Evolutionary conservation across 2,113 vertebrate species (phyloP).

Genomic region (Herpailurus yagouaroundi): DNA sequence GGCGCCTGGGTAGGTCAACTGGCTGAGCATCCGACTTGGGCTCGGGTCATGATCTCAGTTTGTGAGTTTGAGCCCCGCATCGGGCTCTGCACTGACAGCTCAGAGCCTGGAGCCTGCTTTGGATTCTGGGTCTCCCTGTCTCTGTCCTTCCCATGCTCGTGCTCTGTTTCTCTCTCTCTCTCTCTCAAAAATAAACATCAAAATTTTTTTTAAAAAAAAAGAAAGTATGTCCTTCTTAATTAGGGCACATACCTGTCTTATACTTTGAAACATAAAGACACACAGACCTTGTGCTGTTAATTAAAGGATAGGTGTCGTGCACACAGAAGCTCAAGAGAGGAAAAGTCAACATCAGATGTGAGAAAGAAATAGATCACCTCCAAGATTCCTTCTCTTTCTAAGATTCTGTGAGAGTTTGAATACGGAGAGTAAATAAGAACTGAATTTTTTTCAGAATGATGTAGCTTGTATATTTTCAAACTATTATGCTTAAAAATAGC

Average conservation of each 20-base stretch:
- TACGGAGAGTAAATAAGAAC: not conserved
- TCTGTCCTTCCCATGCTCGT: too few relatives aligned
- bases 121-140: too few relatives aligned
- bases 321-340: not conserved
- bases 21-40: too few relatives aligned
- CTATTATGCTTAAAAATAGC: not conserved
- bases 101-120: too few relatives aligned
- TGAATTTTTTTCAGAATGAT: not conserved
- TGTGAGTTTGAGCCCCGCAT: too few relatives aligned
- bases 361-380: not conserved
- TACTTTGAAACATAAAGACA: not conserved
- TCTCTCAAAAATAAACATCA: too few relatives aligned
- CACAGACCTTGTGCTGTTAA: not conserved
- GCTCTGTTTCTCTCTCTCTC: too few relatives aligned
- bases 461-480: not conserved
- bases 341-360: not conserved
- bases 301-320: not conserved
- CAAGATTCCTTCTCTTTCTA: not conserved
- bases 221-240: not conserved
- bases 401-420: not conserved
- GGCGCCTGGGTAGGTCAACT: too few relatives aligned
- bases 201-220: too few relatives aligned
- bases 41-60: too few relatives aligned
- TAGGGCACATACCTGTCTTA: not conserved
- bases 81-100: too few relatives aligned